Evolutionary conservation across 2,113 vertebrate species (phyloP).

Genomic region (Neoarius graeffei): DNA sequence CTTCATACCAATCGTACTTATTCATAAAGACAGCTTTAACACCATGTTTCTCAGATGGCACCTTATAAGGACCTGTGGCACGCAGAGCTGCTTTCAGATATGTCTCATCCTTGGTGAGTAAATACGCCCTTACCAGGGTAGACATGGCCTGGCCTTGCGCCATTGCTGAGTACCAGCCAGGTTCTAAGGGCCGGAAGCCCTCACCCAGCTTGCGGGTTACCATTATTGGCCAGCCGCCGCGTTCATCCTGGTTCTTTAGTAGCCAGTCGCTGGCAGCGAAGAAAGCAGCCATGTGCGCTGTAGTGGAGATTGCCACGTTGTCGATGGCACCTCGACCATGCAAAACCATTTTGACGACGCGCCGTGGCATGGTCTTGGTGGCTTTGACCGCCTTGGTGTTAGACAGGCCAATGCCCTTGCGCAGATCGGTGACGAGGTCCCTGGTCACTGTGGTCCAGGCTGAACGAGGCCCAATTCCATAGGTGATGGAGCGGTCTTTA

Average conservation of each 20-base stretch:
- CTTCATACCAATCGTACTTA: constrained; percentile 96
- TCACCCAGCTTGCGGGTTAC: constrained; percentile 95
- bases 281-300: constrained; percentile 92
- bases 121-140: constrained; percentile 89
- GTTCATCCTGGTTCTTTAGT: constrained; percentile 91
- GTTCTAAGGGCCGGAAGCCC: constrained; percentile 89
- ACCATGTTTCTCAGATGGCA: constrained; percentile 86
- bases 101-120: constrained; percentile 83
- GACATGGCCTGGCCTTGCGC: constrained; percentile 98
- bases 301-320: constrained; percentile 91
- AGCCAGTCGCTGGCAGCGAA: constrained; percentile 94
- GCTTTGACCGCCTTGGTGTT: constrained; percentile 96
- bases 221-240: constrained; percentile 95
- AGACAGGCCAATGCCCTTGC: constrained; percentile 93
- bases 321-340: constrained; percentile 86
- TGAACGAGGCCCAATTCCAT: constrained; percentile 84
- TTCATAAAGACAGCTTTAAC: constrained; percentile 94
- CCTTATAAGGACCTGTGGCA: constrained; percentile 87
- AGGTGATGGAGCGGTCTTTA: constrained; percentile 84
- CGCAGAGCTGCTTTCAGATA: constrained; percentile 87
- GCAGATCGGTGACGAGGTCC: constrained; percentile 92
- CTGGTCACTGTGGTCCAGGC: constrained; percentile 91
- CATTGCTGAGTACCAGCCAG: constrained; percentile 99
- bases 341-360: constrained; percentile 80
- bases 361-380: constrained; percentile 92